A percentile compares a stretch with the other conserved stretches of the same genome.
These are phyloP conservation scores for Meandrusa payeni DNA, from an alignment of 2,888 invertebrate species.

Conservation along the genomic window DNA sequence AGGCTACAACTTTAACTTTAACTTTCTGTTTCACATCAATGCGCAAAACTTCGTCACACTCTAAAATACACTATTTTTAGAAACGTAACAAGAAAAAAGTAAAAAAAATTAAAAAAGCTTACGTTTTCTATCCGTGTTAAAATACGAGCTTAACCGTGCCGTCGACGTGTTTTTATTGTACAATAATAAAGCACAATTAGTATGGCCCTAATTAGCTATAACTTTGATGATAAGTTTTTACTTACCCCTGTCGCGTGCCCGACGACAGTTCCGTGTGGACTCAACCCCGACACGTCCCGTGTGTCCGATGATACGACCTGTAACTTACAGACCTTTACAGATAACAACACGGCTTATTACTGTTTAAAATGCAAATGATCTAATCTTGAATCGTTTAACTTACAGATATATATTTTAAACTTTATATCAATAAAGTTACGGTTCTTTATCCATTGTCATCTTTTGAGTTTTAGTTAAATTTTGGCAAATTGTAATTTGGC, in stretches of 20 bases:
- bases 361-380: constrained; percentile 5
- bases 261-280: constrained; percentile 51
- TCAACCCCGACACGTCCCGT: constrained; percentile 36
- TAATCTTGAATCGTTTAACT: neutral
- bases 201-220: constrained; percentile 59
- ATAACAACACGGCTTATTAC: constrained; percentile 22
- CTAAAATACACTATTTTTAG: too few relatives aligned
- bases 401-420: neutral
- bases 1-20: too few relatives aligned
- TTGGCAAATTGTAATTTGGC: neutral
- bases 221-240: constrained; percentile 66
- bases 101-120: too few relatives aligned
- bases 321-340: constrained; percentile 31
- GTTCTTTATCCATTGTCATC: neutral
- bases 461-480: neutral
- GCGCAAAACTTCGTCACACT: too few relatives aligned
- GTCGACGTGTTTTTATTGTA: constrained; percentile 42
- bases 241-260: constrained; percentile 59
- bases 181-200: constrained; percentile 60
- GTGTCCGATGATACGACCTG: constrained; percentile 19
- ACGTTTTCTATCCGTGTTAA: constrained; percentile 35
- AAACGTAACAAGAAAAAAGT: too few relatives aligned
- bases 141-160: constrained; percentile 39
- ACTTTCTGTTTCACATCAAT: too few relatives aligned
- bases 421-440: neutral